A percentile compares a stretch with the other conserved stretches of the same genome.
phyloP scores from a whole-genome alignment of 2,888 invertebrate genomes.

The Drosophila anceps region DNA sequence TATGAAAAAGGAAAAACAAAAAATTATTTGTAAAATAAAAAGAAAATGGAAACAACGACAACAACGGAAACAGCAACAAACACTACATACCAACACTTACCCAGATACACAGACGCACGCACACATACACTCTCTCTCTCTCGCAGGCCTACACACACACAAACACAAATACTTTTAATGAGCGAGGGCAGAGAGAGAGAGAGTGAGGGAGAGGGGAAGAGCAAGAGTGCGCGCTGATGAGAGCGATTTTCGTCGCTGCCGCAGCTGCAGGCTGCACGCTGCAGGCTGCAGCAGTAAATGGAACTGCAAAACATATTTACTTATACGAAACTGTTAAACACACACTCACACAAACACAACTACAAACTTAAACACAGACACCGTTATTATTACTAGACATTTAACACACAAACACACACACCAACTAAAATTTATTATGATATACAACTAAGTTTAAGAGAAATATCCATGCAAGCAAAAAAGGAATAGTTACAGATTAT shows the following conservation, averaged over 20 bases:
- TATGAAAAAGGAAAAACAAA: conserved; percentile 54
- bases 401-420: conserved; percentile 34
- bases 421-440: conserved; percentile 54
- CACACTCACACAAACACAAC: conserved; percentile 9
- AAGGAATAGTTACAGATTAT: conserved; percentile 32
- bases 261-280: conserved; percentile 20
- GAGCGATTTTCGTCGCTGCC: conserved; percentile 26
- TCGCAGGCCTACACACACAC: conserved; percentile 16
- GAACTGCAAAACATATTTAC: conserved; percentile 52
- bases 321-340: conserved; percentile 69
- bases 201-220: background rate
- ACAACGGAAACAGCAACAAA: conserved; percentile 31
- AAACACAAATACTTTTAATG: conserved; percentile 12
- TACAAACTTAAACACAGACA: conserved; percentile 26
- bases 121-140: background rate
- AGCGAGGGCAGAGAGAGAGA: conserved; percentile 5
- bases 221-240: conserved; percentile 19
- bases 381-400: conserved; percentile 58
- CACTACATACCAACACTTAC: conserved; percentile 9
- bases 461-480: conserved; percentile 23
- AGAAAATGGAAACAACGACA: conserved; percentile 35
- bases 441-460: conserved; percentile 48
- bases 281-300: conserved; percentile 15
- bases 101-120: background rate
- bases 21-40: conserved; percentile 56